Evolutionary conservation across 2,113 vertebrate genomes (phyloP).

Genomic region (Beaufortia kweichowensis): DNA sequence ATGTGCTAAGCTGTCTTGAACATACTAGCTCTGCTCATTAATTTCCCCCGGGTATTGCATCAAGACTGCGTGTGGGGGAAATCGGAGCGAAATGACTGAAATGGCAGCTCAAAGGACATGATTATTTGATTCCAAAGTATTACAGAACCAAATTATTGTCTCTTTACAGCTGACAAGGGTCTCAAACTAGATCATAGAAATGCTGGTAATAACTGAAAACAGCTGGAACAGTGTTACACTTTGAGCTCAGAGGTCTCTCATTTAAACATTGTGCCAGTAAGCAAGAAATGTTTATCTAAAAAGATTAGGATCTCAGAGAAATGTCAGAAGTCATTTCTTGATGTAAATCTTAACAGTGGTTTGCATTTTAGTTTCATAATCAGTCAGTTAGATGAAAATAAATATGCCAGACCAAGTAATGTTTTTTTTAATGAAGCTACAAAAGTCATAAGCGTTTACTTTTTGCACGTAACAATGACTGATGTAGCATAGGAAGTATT

Average conservation of each 20-base stretch:
- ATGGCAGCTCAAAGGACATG: conserved; percentile 35
- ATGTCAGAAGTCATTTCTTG: neutral
- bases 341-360: neutral
- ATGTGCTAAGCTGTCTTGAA: conserved; percentile 4
- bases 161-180: conserved; percentile 16
- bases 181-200: conserved; percentile 13
- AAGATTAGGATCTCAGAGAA: neutral
- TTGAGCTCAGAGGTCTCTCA: neutral
- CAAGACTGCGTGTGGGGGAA: conserved; percentile 7
- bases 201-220: conserved; percentile 43
- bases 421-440: too few relatives aligned
- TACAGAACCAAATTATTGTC: conserved; percentile 46
- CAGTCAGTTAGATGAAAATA: too few relatives aligned
- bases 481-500: neutral
- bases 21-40: conserved; percentile 32
- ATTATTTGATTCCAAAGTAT: conserved; percentile 53
- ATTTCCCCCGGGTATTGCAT: conserved; percentile 37
- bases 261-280: neutral
- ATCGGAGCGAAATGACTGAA: conserved; percentile 28
- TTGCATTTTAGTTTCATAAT: neutral
- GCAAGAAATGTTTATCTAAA: neutral
- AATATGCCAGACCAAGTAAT: neutral
- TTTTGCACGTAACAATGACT: neutral
- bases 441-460: too few relatives aligned
- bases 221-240: conserved; percentile 1